Evolutionary conservation across 2,113 vertebrate species (phyloP).

Genomic region (Drymodes brunneopygia): DNA sequence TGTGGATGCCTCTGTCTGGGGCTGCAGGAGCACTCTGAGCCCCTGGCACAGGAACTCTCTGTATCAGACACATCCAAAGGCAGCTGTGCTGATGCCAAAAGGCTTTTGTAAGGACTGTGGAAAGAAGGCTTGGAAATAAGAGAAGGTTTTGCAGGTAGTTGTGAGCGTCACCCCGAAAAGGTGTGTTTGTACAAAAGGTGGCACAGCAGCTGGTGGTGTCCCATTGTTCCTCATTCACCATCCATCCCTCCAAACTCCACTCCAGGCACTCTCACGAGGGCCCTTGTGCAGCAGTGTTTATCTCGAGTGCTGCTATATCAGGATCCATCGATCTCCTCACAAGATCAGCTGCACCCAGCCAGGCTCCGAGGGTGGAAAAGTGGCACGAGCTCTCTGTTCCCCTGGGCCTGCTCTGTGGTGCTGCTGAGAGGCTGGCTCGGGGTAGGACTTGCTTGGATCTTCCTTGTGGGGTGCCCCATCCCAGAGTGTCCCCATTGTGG

Average conservation of each 20-base stretch:
- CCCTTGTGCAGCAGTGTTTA: background rate
- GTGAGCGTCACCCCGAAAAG: background rate
- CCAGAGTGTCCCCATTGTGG: rapidly evolving
- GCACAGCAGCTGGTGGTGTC: background rate
- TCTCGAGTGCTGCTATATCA: slow-evolving; percentile 48
- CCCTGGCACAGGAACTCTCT: background rate
- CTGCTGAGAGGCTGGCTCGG: background rate
- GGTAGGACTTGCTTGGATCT: background rate
- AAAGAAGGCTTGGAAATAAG: background rate
- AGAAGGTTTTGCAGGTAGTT: background rate
- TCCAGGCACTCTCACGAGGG: background rate
- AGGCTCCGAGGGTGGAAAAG: background rate
- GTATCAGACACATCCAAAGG: rapidly evolving
- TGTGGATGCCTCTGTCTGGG: background rate
- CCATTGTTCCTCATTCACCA: background rate
- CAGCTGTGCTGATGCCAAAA: background rate
- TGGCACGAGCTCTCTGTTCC: background rate
- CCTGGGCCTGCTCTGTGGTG: background rate
- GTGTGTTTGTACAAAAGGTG: background rate
- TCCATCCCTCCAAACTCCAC: background rate
- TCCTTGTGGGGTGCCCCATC: background rate
- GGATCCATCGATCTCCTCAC: background rate
- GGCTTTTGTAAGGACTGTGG: background rate
- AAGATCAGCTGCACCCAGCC: background rate
- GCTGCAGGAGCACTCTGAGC: background rate